Percentiles rank a stretch among this genome's conserved stretches.
Evolutionary conservation across 92 coral and sea anemone genomes (phyloP).

Genomic region (Paramuricea clavata): DNA sequence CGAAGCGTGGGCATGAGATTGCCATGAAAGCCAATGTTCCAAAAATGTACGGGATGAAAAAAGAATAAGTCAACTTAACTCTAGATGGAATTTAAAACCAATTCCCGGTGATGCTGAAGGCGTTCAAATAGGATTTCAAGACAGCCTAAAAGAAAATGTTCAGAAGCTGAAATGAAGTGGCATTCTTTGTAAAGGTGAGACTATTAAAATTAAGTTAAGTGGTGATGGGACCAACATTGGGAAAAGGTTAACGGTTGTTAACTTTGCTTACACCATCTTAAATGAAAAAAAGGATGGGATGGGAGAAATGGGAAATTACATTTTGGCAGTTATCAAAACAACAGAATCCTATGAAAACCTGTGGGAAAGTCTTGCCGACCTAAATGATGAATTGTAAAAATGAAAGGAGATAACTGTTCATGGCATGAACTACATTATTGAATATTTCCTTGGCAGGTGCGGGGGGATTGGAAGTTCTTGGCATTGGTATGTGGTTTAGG

Average conservation of each 20-base stretch:
- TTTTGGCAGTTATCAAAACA: conserved; percentile 36
- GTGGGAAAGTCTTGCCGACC: conserved; percentile 53
- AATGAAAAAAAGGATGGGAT: conserved; percentile 29
- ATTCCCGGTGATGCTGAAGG: conserved; percentile 71
- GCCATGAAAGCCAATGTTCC: conserved; percentile 30
- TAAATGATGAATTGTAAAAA: conserved; percentile 36
- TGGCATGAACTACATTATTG: conserved; percentile 11
- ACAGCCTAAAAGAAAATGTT: conserved; percentile 44
- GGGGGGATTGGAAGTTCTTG: conserved; percentile 57
- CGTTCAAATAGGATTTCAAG: conserved; percentile 55
- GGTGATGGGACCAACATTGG: conserved; percentile 31
- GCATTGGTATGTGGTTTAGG: conserved; percentile 38
- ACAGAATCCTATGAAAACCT: conserved; percentile 56
- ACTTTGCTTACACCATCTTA: conserved; percentile 16
- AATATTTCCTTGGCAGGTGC: conserved; percentile 48
- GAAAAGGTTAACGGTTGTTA: neutral
- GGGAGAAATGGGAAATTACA: conserved; percentile 51
- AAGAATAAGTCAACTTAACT: conserved; percentile 40
- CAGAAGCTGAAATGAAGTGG: neutral
- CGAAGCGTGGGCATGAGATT: conserved; percentile 41
- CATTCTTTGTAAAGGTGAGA: neutral
- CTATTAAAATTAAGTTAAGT: neutral
- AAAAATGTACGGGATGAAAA: neutral
- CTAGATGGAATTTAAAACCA: conserved; percentile 52
- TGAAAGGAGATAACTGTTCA: conserved; percentile 31